phyloP scores from a whole-genome alignment of 2,113 vertebrate species.

The Gambusia affinis region DNA sequence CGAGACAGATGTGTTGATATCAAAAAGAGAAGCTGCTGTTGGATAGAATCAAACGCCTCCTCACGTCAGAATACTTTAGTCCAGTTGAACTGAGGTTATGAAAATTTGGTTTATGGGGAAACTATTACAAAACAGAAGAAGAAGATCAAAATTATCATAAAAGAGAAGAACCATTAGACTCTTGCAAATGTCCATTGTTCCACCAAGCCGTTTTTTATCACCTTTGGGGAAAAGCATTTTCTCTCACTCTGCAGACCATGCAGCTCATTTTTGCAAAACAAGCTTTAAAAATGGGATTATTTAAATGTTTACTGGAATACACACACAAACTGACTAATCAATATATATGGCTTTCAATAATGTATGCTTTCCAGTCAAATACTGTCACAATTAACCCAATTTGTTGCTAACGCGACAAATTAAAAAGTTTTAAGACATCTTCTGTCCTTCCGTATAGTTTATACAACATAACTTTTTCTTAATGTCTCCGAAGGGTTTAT shows the following conservation, averaged over 20 bases:
- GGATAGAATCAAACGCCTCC: neutral
- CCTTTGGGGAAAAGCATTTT: neutral
- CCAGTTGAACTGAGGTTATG: no score
- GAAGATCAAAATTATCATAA: no score
- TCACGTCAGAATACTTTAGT: neutral
- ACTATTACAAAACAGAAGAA: neutral
- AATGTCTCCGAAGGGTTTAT: conserved; percentile 54
- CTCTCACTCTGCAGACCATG: neutral
- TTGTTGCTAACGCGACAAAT: conserved; percentile 15
- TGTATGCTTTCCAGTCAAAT: conserved; percentile 12
- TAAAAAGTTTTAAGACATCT: conserved; percentile 24
- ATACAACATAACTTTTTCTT: conserved; percentile 28
- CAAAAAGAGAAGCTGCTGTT: neutral
- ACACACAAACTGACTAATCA: conserved; percentile 8
- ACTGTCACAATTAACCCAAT: conserved; percentile 6
- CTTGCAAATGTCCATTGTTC: neutral
- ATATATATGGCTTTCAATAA: conserved; percentile 13
- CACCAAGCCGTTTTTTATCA: neutral
- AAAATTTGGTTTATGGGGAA: neutral
- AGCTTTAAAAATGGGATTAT: neutral
- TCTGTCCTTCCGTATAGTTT: conserved; percentile 42
- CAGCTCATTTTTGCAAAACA: neutral
- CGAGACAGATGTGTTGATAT: conserved; percentile 9
- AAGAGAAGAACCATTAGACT: neutral
- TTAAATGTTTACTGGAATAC: conserved; percentile 1